Evolutionary conservation across 2,113 vertebrate genomes (phyloP), one percentile per base, ranked within the genome.

Genomic region (Odocoileus hemionus): DNA sequence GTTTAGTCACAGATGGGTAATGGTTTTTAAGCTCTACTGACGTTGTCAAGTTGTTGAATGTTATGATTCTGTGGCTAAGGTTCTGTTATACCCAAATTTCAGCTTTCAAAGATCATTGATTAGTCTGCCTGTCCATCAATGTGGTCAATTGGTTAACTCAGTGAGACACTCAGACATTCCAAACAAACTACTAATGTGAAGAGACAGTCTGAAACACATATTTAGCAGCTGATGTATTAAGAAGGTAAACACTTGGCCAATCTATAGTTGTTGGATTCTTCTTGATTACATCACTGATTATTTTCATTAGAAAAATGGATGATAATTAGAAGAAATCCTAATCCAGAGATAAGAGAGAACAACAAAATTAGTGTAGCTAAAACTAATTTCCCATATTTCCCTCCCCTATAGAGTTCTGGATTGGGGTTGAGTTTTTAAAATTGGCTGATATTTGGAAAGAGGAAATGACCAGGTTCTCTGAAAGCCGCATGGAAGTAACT

Each of bases 91-190:
- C 15, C 6, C 39, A 3, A 55, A 45, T 50, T 12, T 50, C 50
- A 47, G 10, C 15, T 15, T 95, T 83, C 55, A 55, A 45, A 96
- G n/a, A 7, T 87, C 55, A 92, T 47, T 74, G 92, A 95, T 96
- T 74, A 70, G 45, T 36, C 64, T 52, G 78, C 45, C 67, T 16
- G 36, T 52, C 92, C 19, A 28, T 95, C 85, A 80, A 28, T 60
- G 5, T 26, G 25, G 6, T 78, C 92, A 84, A 79, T 80, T 45
- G 15, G 30, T 33, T 61, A 45, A 91, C 79, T 55, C 50, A 52
- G 47, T 30, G 92, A 91, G 80, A 54, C 28, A 7, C 58, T 52
- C 70, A 28, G 50, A 54, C n/a, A 70, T n/a, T 36, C 21, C 36
- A 95, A 96, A 92, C 55, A 93, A 82, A 64, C 54, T 33, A 50